Evolutionary conservation across 2,888 invertebrate species (phyloP).

Genomic region (Laothoe populi): DNA sequence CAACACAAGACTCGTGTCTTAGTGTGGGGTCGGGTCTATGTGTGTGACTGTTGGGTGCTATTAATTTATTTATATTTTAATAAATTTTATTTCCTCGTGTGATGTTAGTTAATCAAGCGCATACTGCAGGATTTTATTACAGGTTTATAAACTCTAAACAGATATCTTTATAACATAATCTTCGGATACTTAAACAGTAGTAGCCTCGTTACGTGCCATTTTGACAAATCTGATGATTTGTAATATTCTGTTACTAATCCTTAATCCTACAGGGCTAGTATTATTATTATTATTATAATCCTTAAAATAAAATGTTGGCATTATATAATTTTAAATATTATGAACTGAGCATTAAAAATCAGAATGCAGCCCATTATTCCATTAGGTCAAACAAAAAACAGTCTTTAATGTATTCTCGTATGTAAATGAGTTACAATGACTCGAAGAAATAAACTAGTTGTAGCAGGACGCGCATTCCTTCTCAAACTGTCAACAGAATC

Average conservation of each 20-base stretch:
- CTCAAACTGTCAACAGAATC: conserved; percentile 74
- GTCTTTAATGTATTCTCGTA: conserved; percentile 41
- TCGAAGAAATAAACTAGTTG: conserved; percentile 66
- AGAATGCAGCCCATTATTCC: conserved; percentile 5
- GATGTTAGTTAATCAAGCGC: no score
- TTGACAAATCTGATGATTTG: conserved; percentile 2
- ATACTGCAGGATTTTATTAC: no score
- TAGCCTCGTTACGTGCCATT: neutral
- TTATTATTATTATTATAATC: no score
- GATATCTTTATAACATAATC: neutral
- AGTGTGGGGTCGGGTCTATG: no score
- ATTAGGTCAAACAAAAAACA: conserved; percentile 18
- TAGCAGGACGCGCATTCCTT: conserved; percentile 62
- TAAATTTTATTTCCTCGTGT: no score
- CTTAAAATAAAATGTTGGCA: neutral
- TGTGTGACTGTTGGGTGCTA: no score
- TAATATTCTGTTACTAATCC: neutral
- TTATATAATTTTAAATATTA: neutral
- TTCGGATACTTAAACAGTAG: neutral
- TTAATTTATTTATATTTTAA: no score
- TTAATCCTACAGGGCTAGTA: no score
- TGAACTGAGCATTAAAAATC: neutral
- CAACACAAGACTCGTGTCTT: no score
- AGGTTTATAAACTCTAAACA: neutral
- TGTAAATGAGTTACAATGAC: conserved; percentile 63